These are phyloP conservation scores for Astreopora myriophthalma DNA, from an alignment of 64 coral and sea anemone species.

Conservation along the genomic window DNA sequence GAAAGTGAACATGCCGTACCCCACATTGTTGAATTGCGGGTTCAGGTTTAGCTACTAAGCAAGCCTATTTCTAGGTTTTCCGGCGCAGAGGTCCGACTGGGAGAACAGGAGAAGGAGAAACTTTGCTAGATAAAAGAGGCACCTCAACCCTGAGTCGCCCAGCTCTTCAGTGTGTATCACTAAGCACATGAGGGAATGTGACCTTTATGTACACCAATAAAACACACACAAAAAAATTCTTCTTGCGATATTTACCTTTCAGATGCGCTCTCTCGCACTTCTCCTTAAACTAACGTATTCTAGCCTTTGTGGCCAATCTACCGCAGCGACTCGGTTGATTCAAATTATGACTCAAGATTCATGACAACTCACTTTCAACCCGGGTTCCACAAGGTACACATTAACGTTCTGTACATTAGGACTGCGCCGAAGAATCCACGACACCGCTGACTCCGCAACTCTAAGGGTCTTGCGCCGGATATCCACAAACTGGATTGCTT, in stretches of 20 bases:
- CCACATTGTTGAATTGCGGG: too few relatives aligned
- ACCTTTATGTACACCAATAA: too few relatives aligned
- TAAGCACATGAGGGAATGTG: too few relatives aligned
- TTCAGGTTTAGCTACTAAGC: too few relatives aligned
- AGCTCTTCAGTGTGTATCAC: too few relatives aligned
- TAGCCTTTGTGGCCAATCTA: not conserved
- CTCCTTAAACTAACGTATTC: too few relatives aligned
- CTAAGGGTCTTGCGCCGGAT: slow-evolving; percentile 91
- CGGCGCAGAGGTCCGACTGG: too few relatives aligned
- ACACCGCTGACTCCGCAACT: slow-evolving; percentile 97
- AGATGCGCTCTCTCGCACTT: too few relatives aligned
- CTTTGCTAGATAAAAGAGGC: not conserved
- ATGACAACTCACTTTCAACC: slow-evolving; percentile 67
- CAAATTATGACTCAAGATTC: not conserved
- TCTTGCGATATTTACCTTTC: too few relatives aligned
- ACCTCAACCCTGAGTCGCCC: not conserved
- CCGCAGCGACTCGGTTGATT: not conserved
- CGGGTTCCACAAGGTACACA: slow-evolving; percentile 96
- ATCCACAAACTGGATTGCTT: slow-evolving; percentile 93
- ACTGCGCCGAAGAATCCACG: slow-evolving; percentile 90
- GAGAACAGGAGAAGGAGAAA: too few relatives aligned
- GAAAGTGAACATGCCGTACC: not conserved
- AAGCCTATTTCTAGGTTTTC: too few relatives aligned
- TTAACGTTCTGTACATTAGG: slow-evolving; percentile 80
- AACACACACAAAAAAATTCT: too few relatives aligned